Percentiles rank a stretch among this genome's conserved stretches.
Conservation (phyloP, 2,888 invertebrate genomes). For the Frankliniella fusca region DNA sequence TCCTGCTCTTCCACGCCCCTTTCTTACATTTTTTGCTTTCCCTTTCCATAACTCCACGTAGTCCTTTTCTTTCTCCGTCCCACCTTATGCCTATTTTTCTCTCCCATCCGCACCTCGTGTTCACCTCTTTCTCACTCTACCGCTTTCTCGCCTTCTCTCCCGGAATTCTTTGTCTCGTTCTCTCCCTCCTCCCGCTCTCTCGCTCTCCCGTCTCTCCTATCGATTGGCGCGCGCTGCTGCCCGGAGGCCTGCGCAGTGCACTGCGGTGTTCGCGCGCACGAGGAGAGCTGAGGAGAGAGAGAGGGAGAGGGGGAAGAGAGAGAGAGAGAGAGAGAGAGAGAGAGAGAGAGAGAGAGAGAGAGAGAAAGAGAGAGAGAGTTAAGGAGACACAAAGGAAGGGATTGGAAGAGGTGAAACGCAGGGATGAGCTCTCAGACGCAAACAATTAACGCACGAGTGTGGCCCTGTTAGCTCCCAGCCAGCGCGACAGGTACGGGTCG, state of each 20-base stretch:
- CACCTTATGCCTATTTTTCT: neutral
- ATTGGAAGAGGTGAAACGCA: neutral
- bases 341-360: conserved; percentile 31
- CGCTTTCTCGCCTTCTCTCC: neutral
- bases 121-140: neutral
- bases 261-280: conserved; percentile 35
- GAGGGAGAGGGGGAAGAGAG: neutral
- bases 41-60: neutral
- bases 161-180: neutral
- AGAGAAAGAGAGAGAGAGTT: neutral
- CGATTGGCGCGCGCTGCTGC: conserved; percentile 10
- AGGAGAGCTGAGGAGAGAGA: conserved; percentile 31
- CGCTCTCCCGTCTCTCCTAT: neutral
- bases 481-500: no score
- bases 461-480: no score
- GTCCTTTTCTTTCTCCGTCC: neutral
- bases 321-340: conserved; percentile 31
- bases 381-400: neutral
- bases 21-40: neutral
- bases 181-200: neutral
- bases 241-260: conserved; percentile 33
- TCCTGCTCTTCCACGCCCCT: neutral
- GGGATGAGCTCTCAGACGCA: neutral
- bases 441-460: neutral
- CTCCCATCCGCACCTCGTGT: neutral